These are phyloP conservation scores for Heteromyza rotundicornis DNA, from an alignment of 2,888 invertebrate genomes.

Conservation along the genomic window DNA sequence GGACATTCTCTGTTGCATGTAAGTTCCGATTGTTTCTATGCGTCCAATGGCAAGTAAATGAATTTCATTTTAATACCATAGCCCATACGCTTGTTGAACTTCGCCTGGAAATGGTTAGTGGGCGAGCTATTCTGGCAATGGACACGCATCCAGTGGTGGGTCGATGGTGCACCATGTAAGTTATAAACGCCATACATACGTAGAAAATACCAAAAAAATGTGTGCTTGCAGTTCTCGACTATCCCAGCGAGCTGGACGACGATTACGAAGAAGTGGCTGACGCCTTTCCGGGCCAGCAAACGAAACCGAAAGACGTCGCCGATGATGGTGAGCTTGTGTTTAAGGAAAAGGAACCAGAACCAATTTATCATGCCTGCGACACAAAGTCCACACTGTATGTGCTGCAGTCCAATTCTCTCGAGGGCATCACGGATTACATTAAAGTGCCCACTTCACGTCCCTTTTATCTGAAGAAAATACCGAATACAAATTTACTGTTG, in stretches of 20 bases:
- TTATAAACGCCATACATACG: slow-evolving; percentile 14
- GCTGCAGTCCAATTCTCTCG: slow-evolving; percentile 66
- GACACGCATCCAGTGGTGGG: slow-evolving; percentile 57
- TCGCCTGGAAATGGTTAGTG: slow-evolving; percentile 63
- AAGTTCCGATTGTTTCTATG: no score
- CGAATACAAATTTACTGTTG: slow-evolving; percentile 78
- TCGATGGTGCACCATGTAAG: slow-evolving; percentile 59
- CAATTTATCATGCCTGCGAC: slow-evolving; percentile 70
- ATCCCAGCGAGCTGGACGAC: slow-evolving; percentile 61
- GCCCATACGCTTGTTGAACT: slow-evolving; percentile 61
- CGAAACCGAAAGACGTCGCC: slow-evolving; percentile 50
- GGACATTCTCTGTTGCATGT: slow-evolving; percentile 50
- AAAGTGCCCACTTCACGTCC: slow-evolving; percentile 65
- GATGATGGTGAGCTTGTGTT: slow-evolving; percentile 62
- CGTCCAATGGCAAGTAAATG: no score
- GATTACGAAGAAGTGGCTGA: slow-evolving; percentile 62
- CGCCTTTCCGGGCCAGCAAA: slow-evolving; percentile 32
- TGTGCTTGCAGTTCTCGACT: slow-evolving; percentile 57
- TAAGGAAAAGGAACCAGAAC: slow-evolving; percentile 51
- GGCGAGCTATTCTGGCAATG: slow-evolving; percentile 58
- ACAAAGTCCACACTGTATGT: slow-evolving; percentile 74
- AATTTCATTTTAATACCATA: slow-evolving; percentile 36
- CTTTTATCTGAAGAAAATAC: slow-evolving; percentile 76
- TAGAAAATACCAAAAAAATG: background rate
- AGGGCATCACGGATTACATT: slow-evolving; percentile 63